A percentile compares a stretch with the other conserved stretches of the same genome.
Evolutionary conservation across 2,888 invertebrate genomes (phyloP).

Genomic region (Dione vanillae): DNA sequence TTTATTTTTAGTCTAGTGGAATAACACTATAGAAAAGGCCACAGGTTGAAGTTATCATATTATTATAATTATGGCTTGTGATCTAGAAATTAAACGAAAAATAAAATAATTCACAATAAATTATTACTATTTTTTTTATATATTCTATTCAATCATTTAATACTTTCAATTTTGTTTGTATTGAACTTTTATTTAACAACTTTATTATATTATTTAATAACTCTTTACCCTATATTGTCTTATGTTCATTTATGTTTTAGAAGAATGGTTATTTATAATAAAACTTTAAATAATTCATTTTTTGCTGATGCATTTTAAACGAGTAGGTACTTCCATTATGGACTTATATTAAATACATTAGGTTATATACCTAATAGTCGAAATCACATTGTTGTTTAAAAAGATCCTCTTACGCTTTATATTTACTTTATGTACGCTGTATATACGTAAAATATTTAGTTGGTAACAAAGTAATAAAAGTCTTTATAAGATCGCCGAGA

Average conservation of each 20-base stretch:
- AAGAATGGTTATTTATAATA: too few species aligned
- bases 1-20: neutral
- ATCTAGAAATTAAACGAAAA: constrained; percentile 23
- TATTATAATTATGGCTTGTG: constrained; percentile 23
- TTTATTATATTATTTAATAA: neutral
- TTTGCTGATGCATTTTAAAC: too few species aligned
- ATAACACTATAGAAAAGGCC: neutral
- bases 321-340: too few species aligned
- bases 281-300: too few species aligned
- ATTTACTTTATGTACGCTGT: too few species aligned
- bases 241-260: too few species aligned
- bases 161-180: neutral
- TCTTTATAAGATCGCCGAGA: constrained; percentile 3
- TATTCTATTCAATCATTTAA: constrained; percentile 6
- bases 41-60: constrained; percentile 12
- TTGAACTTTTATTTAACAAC: neutral
- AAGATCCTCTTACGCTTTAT: too few species aligned
- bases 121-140: constrained; percentile 5
- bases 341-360: too few species aligned
- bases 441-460: constrained; percentile 3
- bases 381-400: too few species aligned
- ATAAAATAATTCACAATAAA: constrained; percentile 1
- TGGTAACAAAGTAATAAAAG: constrained; percentile 8
- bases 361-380: too few species aligned
- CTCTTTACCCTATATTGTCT: too few species aligned